phyloP scores from a whole-genome alignment of 2,797 vertebrate genomes.

The Bovichtus diacanthus region DNA sequence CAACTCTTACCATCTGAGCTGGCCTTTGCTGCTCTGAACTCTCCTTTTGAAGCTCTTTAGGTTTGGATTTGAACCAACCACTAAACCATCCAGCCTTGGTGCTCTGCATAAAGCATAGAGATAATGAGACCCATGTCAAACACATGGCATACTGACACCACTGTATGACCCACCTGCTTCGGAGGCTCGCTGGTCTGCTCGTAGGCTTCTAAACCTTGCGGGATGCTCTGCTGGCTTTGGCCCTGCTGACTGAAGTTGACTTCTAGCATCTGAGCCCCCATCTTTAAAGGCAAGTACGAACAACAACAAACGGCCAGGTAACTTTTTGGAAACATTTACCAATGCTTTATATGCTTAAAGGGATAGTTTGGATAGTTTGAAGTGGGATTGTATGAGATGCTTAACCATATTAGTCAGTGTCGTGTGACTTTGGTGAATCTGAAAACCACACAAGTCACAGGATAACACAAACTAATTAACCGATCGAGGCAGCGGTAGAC shows the following conservation, averaged over 20 bases:
- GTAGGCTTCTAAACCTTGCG: background rate
- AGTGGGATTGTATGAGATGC: no score
- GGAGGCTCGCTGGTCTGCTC: constrained; percentile 11
- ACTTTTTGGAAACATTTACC: background rate
- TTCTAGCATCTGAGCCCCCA: constrained; percentile 8
- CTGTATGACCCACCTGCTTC: constrained; percentile 49
- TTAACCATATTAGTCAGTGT: no score
- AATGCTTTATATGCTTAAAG: background rate
- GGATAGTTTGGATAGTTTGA: no score
- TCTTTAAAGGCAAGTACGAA: constrained; percentile 62
- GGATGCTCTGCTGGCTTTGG: constrained; percentile 7
- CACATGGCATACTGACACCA: background rate
- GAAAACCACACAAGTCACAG: no score
- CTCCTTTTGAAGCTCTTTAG: constrained; percentile 59
- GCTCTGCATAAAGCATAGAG: constrained; percentile 51
- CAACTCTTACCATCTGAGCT: constrained; percentile 51
- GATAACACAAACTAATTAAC: no score
- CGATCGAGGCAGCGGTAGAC: no score
- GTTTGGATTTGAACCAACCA: constrained; percentile 81
- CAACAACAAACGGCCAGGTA: background rate
- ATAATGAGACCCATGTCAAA: background rate
- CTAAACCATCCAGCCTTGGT: constrained; percentile 82
- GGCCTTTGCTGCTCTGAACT: constrained; percentile 34
- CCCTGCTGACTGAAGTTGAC: background rate
- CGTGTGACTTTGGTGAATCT: no score